Evolutionary conservation across 2,888 invertebrate species (phyloP).

Genomic region (Scaptomyza flava): DNA sequence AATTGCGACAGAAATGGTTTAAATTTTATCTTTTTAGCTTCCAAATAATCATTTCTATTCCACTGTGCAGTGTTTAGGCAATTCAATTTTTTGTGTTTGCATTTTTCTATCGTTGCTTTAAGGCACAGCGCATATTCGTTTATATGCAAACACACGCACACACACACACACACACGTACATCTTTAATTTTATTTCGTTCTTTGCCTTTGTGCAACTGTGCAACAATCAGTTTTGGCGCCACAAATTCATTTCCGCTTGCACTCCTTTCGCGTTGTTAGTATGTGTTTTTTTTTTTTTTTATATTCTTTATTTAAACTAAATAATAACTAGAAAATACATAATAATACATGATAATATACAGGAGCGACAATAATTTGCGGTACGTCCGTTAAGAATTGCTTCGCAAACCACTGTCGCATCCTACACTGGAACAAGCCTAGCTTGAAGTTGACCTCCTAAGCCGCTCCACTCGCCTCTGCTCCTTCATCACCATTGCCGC

Average conservation of each 20-base stretch:
- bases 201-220: slow-evolving; percentile 66
- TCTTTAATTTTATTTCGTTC: slow-evolving; percentile 52
- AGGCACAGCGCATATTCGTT: slow-evolving; percentile 38
- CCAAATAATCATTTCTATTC: neutral
- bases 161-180: slow-evolving; percentile 13
- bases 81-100: slow-evolving; percentile 55
- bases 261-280: slow-evolving; percentile 30
- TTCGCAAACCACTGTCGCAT: no score
- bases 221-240: slow-evolving; percentile 74
- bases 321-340: no score
- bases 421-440: no score
- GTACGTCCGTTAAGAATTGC: no score
- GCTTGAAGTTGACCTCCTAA: no score
- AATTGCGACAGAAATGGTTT: neutral
- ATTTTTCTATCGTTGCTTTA: slow-evolving; percentile 51
- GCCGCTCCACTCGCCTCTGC: no score
- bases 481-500: no score
- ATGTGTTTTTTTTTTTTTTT: no score
- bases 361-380: no score
- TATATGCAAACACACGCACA: slow-evolving; percentile 32
- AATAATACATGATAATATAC: no score
- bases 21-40: no score
- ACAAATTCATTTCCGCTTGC: slow-evolving; percentile 74
- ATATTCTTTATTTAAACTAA: no score
- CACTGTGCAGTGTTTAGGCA: slow-evolving; percentile 43